Evolutionary conservation across 1,140 invertebrate species (phyloP).

Genomic region (Leptinotarsa lineolata): DNA sequence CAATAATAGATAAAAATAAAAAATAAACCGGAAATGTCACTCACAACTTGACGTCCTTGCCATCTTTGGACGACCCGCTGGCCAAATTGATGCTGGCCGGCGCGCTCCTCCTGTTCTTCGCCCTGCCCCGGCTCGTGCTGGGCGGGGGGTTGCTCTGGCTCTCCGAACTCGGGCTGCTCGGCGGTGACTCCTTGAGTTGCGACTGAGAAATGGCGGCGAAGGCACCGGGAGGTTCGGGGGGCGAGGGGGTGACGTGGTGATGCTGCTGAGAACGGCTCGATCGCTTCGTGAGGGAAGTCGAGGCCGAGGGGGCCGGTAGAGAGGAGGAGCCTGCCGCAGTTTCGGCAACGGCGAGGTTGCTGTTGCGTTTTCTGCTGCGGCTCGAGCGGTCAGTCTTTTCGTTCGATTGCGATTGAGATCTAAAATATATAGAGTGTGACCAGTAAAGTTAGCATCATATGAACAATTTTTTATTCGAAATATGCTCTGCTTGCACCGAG

Average conservation of each 20-base stretch:
- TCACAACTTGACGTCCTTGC: conserved; percentile 65
- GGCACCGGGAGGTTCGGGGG: conserved; percentile 31
- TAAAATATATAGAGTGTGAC: too few relatives aligned
- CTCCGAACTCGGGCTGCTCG: conserved; percentile 69
- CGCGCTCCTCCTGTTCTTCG: conserved; percentile 59
- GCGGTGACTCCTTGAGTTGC: conserved; percentile 61
- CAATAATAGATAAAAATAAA: neutral
- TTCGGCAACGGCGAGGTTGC: conserved; percentile 27
- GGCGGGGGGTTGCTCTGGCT: conserved; percentile 56
- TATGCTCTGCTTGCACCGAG: too few relatives aligned
- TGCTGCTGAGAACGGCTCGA: conserved; percentile 23
- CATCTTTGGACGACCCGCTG: conserved; percentile 57
- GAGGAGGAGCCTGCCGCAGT: conserved; percentile 1
- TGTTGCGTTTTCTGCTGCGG: conserved; percentile 48
- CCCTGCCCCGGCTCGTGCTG: conserved; percentile 46
- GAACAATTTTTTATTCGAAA: too few relatives aligned
- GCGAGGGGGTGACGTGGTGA: conserved; percentile 9
- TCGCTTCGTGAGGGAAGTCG: conserved; percentile 31
- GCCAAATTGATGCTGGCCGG: conserved; percentile 56
- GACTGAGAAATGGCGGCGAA: conserved; percentile 38
- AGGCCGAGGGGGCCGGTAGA: neutral
- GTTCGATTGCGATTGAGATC: conserved; percentile 48
- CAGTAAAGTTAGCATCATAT: too few relatives aligned
- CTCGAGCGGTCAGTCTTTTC: conserved; percentile 51
- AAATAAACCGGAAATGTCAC: conserved; percentile 27